phyloP scores from a whole-genome alignment of 2,888 invertebrate genomes.

The Scaptomyza tumidula region DNA sequence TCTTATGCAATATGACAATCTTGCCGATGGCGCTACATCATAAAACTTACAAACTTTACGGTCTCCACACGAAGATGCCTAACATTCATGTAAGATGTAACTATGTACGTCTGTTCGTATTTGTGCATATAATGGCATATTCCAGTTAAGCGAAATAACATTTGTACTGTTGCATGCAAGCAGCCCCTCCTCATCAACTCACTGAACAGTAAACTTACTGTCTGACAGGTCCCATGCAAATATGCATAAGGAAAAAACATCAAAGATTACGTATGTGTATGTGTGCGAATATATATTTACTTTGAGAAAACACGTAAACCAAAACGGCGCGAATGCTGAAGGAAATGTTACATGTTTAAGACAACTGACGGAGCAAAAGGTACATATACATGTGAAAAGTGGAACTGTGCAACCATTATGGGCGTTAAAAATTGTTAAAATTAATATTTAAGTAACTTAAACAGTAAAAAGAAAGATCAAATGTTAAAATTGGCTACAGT shows the following conservation, averaged over 20 bases:
- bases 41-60: conserved; percentile 59
- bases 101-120: neutral
- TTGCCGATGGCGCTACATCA: conserved; percentile 48
- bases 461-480: too few relatives aligned
- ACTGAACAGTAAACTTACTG: conserved; percentile 13
- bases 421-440: neutral
- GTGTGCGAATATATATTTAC: neutral
- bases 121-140: conserved; percentile 51
- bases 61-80: conserved; percentile 21
- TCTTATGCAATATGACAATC: conserved; percentile 71
- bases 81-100: neutral
- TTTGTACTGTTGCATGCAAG: conserved; percentile 32
- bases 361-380: neutral
- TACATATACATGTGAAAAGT: neutral
- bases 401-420: neutral
- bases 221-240: conserved; percentile 50
- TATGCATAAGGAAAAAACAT: conserved; percentile 64
- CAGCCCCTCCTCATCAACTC: conserved; percentile 11
- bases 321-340: conserved; percentile 17
- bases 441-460: conserved; percentile 13
- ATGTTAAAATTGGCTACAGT: too few relatives aligned
- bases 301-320: conserved; percentile 19
- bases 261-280: conserved; percentile 60
- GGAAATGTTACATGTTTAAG: conserved; percentile 11
- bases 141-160: conserved; percentile 64